A percentile compares a stretch with the other conserved stretches of the same genome.
These are phyloP conservation scores for Cheilosia vulpina DNA, from an alignment of 2,888 invertebrate genomes.

Conservation along the genomic window DNA sequence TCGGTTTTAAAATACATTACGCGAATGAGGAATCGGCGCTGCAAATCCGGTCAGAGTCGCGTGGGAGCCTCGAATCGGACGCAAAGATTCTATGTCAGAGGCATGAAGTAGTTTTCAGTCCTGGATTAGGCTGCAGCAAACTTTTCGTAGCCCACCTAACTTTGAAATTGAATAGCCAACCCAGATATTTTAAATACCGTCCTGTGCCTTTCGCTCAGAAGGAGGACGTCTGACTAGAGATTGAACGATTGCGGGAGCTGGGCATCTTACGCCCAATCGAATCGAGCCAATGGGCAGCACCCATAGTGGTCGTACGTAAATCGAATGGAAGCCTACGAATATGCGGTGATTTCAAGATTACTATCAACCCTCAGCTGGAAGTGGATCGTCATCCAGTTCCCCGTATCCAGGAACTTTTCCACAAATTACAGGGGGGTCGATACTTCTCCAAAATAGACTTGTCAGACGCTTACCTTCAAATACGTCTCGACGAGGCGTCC, in stretches of 20 bases:
- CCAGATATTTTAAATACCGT: slow-evolving; percentile 24
- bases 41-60: slow-evolving; percentile 13
- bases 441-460: no score
- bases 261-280: slow-evolving; percentile 6
- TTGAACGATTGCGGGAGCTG: slow-evolving; percentile 8
- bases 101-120: slow-evolving; percentile 7
- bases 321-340: no score
- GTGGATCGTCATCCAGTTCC: no score
- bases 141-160: not conserved
- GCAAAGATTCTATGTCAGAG: slow-evolving; percentile 6
- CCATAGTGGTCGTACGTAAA: not conserved
- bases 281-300: slow-evolving; percentile 24
- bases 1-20: slow-evolving; percentile 1
- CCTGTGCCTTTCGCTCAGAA: slow-evolving; percentile 11
- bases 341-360: not conserved
- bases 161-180: not conserved
- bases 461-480: no score
- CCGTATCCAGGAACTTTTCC: no score
- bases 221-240: not conserved
- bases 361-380: no score
- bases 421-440: no score
- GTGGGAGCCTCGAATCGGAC: not conserved
- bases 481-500: no score
- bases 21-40: not conserved
- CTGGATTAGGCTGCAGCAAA: slow-evolving; percentile 12